phyloP scores from a whole-genome alignment of 2,113 vertebrate species.

The Indri indri region DNA sequence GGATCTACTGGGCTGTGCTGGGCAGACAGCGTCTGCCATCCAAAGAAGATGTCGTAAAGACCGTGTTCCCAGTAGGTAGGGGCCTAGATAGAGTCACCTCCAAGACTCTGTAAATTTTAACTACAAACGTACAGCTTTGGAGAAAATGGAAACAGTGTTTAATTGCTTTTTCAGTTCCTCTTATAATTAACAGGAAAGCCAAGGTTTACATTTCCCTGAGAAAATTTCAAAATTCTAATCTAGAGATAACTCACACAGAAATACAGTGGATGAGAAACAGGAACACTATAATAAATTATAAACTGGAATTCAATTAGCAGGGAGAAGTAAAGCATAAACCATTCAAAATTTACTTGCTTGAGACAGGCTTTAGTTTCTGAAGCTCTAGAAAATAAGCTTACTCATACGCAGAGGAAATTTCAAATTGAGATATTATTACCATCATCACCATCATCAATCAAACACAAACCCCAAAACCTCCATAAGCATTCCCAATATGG shows the following conservation, averaged over 20 bases:
- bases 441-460: not conserved
- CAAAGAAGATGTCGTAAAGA: not conserved
- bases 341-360: conserved; percentile 31
- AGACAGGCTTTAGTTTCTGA: not conserved
- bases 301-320: conserved; percentile 62
- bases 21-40: not conserved
- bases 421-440: not conserved
- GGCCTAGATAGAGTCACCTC: not conserved
- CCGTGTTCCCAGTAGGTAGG: fast-evolving
- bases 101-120: not conserved
- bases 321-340: conserved; percentile 14
- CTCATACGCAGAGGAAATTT: not conserved
- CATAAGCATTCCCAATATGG: not conserved
- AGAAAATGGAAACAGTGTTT: not conserved
- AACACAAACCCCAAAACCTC: not conserved
- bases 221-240: conserved; percentile 49
- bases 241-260: conserved; percentile 43
- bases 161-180: conserved; percentile 36
- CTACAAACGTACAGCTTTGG: not conserved
- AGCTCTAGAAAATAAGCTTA: conserved; percentile 46
- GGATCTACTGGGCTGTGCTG: not conserved
- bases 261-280: conserved; percentile 27
- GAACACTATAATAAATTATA: conserved; percentile 56
- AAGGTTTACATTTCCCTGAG: conserved; percentile 35
- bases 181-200: conserved; percentile 43